phyloP scores from a whole-genome alignment of 1,140 invertebrate species.

The Piezodorus guildinii region DNA sequence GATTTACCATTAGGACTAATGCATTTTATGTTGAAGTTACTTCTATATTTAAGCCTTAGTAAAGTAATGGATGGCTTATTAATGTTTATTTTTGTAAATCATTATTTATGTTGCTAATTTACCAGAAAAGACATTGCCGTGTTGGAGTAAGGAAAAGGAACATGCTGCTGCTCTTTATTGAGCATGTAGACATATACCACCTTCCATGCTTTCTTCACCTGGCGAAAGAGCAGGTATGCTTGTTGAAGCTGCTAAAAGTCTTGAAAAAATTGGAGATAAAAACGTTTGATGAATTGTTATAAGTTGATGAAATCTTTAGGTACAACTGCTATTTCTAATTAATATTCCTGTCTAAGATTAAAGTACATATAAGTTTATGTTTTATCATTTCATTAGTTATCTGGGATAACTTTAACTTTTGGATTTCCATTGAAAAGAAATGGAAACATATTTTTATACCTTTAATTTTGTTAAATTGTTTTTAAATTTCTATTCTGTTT shows the following conservation, averaged over 20 bases:
- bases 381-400: too few species aligned
- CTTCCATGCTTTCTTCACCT: slow-evolving; percentile 64
- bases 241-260: slow-evolving; percentile 77
- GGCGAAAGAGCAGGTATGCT: slow-evolving; percentile 82
- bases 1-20: too few species aligned
- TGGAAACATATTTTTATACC: too few species aligned
- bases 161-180: slow-evolving; percentile 82
- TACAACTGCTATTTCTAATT: slow-evolving; percentile 31
- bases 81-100: too few species aligned
- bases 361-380: too few species aligned
- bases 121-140: slow-evolving; percentile 45
- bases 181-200: slow-evolving; percentile 77
- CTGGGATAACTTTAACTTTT: too few species aligned
- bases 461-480: too few species aligned
- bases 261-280: slow-evolving; percentile 83
- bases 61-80: too few species aligned
- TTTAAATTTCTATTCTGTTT: too few species aligned
- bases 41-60: too few species aligned
- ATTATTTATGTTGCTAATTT: neutral
- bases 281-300: slow-evolving; percentile 77
- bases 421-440: too few species aligned
- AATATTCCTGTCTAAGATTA: neutral
- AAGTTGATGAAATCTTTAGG: slow-evolving; percentile 60
- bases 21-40: too few species aligned
- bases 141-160: slow-evolving; percentile 55